phyloP scores from a whole-genome alignment of 1,140 invertebrate genomes.

The Diprion similis region DNA sequence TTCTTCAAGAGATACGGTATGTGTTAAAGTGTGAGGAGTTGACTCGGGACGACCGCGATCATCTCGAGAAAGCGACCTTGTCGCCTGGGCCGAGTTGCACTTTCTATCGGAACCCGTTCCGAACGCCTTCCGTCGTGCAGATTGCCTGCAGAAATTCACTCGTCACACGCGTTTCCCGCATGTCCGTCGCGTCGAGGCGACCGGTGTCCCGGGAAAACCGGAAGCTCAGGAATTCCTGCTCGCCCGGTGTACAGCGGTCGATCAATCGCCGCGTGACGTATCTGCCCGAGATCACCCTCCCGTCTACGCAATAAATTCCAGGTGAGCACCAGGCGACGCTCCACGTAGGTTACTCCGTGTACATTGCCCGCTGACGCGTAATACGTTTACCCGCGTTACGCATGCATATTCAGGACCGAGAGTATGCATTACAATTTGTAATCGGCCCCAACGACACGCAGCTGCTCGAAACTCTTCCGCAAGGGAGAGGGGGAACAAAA shows the following conservation, averaged over 20 bases:
- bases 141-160: neutral
- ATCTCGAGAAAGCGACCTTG: slow-evolving; percentile 51
- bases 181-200: neutral
- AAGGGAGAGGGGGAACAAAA: too few relatives aligned
- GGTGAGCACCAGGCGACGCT: neutral
- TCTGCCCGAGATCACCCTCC: neutral
- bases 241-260: neutral
- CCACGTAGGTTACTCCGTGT: neutral
- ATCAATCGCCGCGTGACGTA: neutral
- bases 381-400: neutral
- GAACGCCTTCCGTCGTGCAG: neutral
- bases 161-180: neutral
- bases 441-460: too few relatives aligned
- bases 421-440: neutral
- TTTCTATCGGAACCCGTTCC: slow-evolving; percentile 13
- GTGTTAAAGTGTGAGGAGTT: too few relatives aligned
- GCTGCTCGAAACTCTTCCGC: too few relatives aligned
- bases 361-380: neutral
- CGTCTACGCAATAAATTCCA: neutral
- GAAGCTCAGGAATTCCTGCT: too few relatives aligned
- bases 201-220: neutral
- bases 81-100: slow-evolving; percentile 34
- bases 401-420: neutral
- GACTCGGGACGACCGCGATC: neutral
- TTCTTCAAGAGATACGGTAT: too few relatives aligned